These are phyloP conservation scores for Amia ocellicauda DNA, from an alignment of 2,113 vertebrate species.

Conservation along the genomic window DNA sequence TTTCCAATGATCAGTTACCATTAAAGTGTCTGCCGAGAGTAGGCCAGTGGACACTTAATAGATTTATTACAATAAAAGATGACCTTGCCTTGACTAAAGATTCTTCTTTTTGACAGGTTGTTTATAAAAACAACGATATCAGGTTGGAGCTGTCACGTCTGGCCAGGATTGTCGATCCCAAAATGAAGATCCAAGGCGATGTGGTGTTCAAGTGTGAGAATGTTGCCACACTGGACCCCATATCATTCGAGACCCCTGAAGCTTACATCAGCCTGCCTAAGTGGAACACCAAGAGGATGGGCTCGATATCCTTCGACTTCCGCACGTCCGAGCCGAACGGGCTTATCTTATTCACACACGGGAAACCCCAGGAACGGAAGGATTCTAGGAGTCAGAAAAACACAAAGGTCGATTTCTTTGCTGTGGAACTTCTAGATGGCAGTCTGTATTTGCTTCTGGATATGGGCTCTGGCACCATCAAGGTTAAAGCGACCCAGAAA, in stretches of 20 bases:
- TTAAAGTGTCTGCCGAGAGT: background rate
- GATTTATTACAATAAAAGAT: background rate
- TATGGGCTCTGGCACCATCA: constrained; percentile 96
- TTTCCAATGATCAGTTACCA: background rate
- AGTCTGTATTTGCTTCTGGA: constrained; percentile 89
- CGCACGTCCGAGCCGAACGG: constrained; percentile 92
- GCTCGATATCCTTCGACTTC: constrained; percentile 96
- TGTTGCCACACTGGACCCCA: constrained; percentile 91
- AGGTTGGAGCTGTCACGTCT: constrained; percentile 92
- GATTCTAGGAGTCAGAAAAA: constrained; percentile 86
- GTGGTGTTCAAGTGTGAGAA: constrained; percentile 94
- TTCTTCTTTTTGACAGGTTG: constrained; percentile 72
- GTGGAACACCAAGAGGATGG: constrained; percentile 96
- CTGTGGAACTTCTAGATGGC: constrained; percentile 90
- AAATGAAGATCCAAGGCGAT: constrained; percentile 97
- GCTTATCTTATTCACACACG: constrained; percentile 92
- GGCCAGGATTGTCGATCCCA: constrained; percentile 90
- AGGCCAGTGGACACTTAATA: background rate
- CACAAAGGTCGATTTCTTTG: constrained; percentile 96
- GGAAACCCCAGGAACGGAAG: constrained; percentile 85
- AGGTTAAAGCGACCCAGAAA: constrained; percentile 92
- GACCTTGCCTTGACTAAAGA: background rate
- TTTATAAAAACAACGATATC: constrained; percentile 98
- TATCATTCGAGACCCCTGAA: constrained; percentile 92
- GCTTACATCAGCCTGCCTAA: constrained; percentile 91